Conservation (phyloP, 1,140 invertebrate genomes). For the Drosophila bocqueti region DNA sequence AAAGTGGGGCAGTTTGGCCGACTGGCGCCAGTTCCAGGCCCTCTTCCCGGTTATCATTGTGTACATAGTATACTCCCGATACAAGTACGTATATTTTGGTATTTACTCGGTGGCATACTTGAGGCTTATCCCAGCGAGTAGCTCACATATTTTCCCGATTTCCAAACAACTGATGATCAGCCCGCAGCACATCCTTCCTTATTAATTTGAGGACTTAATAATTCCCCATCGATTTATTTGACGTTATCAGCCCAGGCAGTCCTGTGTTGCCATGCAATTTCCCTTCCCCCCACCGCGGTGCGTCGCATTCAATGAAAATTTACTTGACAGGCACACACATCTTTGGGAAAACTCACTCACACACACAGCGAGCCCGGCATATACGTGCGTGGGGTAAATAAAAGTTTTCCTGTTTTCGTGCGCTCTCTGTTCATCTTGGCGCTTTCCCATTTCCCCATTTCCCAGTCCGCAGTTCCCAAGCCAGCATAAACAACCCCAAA, state of each 20-base stretch:
- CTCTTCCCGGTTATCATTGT: conserved; percentile 6
- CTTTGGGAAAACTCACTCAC: conserved; percentile 21
- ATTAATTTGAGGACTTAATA: conserved; percentile 39
- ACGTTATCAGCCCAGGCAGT: conserved; percentile 47
- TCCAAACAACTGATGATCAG: conserved; percentile 7
- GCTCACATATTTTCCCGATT: background rate
- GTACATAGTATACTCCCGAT: conserved; percentile 2
- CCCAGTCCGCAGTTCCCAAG: conserved; percentile 6
- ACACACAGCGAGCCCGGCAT: conserved; percentile 6
- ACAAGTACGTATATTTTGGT: conserved; percentile 10
- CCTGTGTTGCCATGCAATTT: conserved; percentile 54
- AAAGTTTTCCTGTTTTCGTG: conserved; percentile 53
- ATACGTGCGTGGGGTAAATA: conserved; percentile 78
- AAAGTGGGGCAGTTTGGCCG: conserved; percentile 5
- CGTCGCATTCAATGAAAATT: conserved; percentile 68
- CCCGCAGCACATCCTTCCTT: conserved; percentile 33
- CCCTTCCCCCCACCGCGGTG: conserved; percentile 20
- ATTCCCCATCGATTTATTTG: conserved; percentile 34
- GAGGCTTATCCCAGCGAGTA: background rate
- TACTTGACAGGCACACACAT: conserved; percentile 58
- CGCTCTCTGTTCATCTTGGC: conserved; percentile 39
- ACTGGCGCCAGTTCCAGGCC: conserved; percentile 55
- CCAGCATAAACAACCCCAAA: conserved; percentile 79
- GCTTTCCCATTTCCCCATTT: conserved; percentile 44
- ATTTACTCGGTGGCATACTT: conserved; percentile 22